These are phyloP conservation scores for Euwallacea similis DNA, from an alignment of 1,140 invertebrate species.

Conservation along the genomic window DNA sequence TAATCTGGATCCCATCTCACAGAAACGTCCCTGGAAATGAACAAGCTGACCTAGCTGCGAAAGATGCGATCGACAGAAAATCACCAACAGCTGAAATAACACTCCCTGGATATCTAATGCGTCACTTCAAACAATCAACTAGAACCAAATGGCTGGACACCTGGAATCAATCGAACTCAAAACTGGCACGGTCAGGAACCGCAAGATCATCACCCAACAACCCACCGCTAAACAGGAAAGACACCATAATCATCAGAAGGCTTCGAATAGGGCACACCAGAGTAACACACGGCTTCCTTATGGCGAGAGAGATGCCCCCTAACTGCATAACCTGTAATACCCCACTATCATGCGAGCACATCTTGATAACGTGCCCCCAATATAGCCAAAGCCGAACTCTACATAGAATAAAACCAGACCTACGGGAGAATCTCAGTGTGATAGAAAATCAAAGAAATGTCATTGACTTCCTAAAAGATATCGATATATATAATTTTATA, in stretches of 20 bases:
- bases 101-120: background rate
- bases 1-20: conserved; percentile 29
- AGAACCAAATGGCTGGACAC: background rate
- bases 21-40: conserved; percentile 25
- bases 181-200: too few species aligned
- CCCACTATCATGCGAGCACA: background rate
- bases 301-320: background rate
- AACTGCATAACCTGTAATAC: background rate
- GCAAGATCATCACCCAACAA: background rate
- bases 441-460: background rate
- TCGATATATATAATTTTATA: background rate
- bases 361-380: background rate
- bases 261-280: conserved; percentile 26
- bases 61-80: conserved; percentile 4
- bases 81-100: background rate
- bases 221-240: conserved; percentile 4
- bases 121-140: background rate
- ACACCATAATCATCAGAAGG: conserved; percentile 11
- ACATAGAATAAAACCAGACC: background rate
- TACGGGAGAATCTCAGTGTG: background rate
- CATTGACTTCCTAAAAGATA: background rate
- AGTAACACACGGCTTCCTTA: conserved; percentile 21
- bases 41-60: conserved; percentile 18
- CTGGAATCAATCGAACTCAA: background rate
- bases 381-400: background rate